Percentiles rank a stretch among this genome's conserved stretches.
phyloP scores from a whole-genome alignment of 23 tunicate species.

The Botrylloides violaceus region DNA sequence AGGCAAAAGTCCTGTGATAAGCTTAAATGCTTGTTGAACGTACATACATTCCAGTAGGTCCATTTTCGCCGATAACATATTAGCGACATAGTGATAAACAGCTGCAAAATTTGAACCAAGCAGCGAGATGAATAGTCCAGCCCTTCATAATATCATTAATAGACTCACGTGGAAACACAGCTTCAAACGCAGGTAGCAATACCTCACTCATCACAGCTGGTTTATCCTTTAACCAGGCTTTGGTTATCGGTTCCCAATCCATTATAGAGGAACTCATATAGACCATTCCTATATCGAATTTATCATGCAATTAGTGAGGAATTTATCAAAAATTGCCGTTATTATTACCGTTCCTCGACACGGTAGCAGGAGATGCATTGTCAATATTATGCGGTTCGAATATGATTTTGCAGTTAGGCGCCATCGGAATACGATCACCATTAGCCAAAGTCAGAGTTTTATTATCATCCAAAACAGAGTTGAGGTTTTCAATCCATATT shows the following conservation, averaged over 20 bases:
- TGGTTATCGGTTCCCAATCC: conserved; percentile 86
- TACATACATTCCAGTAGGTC: conserved; percentile 89
- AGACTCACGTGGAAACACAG: conserved; percentile 19
- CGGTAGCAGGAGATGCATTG: conserved; percentile 98
- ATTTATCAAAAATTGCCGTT: conserved; percentile 2
- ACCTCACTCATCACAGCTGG: conserved; percentile 58
- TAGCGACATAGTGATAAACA: conserved; percentile 30
- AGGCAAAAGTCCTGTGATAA: conserved; percentile 76
- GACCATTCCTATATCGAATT: conserved; percentile 61
- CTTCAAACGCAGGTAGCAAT: conserved; percentile 32
- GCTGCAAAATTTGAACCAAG: conserved; percentile 29
- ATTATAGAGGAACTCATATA: conserved; percentile 88
- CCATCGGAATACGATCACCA: conserved; percentile 99
- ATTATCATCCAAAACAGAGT: conserved; percentile 94
- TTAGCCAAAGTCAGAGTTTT: conserved; percentile 92
- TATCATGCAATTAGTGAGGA: not conserved
- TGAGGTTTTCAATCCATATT: conserved; percentile 95
- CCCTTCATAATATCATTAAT: not conserved
- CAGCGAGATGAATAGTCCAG: not conserved
- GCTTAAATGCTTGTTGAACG: conserved; percentile 66
- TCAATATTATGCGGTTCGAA: conserved; percentile 98
- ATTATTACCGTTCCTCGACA: conserved; percentile 95
- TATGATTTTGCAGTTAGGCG: conserved; percentile 85
- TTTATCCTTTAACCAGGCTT: conserved; percentile 75
- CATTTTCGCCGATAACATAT: conserved; percentile 63